These are phyloP conservation scores for Etheostoma perlongum DNA, from an alignment of 2,797 vertebrate species.

Conservation along the genomic window DNA sequence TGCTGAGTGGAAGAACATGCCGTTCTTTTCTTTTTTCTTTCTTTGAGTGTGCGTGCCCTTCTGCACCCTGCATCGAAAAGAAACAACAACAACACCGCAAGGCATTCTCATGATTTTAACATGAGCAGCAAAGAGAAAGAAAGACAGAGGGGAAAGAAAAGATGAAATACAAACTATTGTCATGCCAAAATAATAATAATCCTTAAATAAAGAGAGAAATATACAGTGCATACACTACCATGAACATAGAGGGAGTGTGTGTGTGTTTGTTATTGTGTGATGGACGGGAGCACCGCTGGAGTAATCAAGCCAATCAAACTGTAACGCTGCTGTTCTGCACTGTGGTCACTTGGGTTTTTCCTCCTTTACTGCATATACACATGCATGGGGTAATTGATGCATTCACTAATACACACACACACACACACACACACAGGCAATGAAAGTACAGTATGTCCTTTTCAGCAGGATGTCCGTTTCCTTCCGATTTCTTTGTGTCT, in stretches of 20 bases:
- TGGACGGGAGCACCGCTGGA: background rate
- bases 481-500: too few species aligned
- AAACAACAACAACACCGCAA: constrained; percentile 34
- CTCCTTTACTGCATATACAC: constrained; percentile 19
- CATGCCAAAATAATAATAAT: too few species aligned
- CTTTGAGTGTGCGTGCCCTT: constrained; percentile 48
- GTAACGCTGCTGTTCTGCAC: constrained; percentile 6
- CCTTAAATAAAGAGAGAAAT: background rate
- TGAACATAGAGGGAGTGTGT: background rate
- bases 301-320: constrained; percentile 33
- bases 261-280: constrained; percentile 39
- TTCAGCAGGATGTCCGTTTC: too few species aligned
- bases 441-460: background rate
- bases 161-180: background rate
- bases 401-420: background rate
- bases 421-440: background rate
- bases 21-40: constrained; percentile 1
- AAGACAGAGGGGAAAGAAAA: background rate
- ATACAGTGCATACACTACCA: background rate
- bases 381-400: constrained; percentile 8
- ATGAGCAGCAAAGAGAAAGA: constrained; percentile 42
- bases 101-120: constrained; percentile 51
- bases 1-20: constrained; percentile 48
- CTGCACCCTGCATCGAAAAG: constrained; percentile 63
- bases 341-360: constrained; percentile 1